These are phyloP conservation scores for Lophochroa leadbeateri DNA, from an alignment of 2,113 vertebrate species.

Conservation along the genomic window DNA sequence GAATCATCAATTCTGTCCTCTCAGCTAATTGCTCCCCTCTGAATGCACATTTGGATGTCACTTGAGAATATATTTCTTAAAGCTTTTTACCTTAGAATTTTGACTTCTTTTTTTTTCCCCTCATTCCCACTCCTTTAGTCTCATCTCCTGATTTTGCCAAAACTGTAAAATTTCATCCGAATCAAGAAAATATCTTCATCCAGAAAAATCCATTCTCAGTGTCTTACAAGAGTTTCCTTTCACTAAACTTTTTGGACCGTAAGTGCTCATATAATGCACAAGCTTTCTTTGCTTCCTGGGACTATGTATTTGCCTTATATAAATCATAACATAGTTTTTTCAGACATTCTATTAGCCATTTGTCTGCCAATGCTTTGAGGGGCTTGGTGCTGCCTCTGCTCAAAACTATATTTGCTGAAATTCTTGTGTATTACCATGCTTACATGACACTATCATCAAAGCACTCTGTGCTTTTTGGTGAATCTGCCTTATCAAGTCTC, in stretches of 20 bases:
- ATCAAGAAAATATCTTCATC: neutral
- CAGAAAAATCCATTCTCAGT: neutral
- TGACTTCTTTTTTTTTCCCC: neutral
- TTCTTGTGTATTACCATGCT: neutral
- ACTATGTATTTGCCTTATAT: neutral
- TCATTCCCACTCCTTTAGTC: neutral
- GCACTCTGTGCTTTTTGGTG: neutral
- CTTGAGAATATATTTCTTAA: neutral
- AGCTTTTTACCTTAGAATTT: neutral
- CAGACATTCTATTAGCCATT: neutral
- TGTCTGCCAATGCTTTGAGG: neutral
- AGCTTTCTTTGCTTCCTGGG: neutral
- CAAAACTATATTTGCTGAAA: neutral
- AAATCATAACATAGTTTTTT: neutral
- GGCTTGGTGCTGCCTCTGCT: neutral
- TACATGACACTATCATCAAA: neutral
- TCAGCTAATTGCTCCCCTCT: neutral
- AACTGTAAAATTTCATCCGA: neutral
- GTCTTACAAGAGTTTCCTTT: neutral
- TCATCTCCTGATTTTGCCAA: neutral
- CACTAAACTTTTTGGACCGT: neutral
- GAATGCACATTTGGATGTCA: neutral
- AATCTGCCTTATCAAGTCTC: neutral
- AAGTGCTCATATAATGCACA: neutral
- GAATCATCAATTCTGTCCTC: neutral